phyloP scores from a whole-genome alignment of 2,888 invertebrate genomes.

The Pseudoips prasinana region DNA sequence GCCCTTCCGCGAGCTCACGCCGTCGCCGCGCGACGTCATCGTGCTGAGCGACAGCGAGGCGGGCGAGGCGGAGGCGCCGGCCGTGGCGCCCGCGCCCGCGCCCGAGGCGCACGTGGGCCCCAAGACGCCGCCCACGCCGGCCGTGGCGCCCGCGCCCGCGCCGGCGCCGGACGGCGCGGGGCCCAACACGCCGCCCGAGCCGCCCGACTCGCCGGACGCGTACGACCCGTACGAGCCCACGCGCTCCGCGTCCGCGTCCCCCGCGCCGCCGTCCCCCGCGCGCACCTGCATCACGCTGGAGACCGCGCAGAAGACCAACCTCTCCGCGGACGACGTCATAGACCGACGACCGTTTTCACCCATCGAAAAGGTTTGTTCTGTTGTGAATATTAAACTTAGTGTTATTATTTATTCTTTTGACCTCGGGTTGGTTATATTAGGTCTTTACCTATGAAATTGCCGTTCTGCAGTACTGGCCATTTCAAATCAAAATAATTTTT shows the following conservation, averaged over 20 bases:
- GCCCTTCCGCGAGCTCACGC: constrained; percentile 91
- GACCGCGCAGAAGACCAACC: constrained; percentile 73
- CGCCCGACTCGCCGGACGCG: constrained; percentile 86
- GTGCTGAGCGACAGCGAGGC: constrained; percentile 92
- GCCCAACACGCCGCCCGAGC: constrained; percentile 83
- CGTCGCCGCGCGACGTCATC: constrained; percentile 90
- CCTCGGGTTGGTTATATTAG: no score
- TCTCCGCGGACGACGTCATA: constrained; percentile 73
- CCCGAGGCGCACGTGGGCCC: constrained; percentile 79
- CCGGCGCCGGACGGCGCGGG: constrained; percentile 84
- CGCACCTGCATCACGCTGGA: constrained; percentile 64
- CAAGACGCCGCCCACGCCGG: constrained; percentile 82
- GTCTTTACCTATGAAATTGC: no score
- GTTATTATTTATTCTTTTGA: no score
- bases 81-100: constrained; percentile 43
- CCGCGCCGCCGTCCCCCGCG: constrained; percentile 43
- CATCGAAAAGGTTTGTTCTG: constrained; percentile 70
- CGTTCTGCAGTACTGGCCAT: no score
- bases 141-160: constrained; percentile 83
- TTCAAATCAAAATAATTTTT: no score
- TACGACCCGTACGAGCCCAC: constrained; percentile 97
- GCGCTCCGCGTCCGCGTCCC: constrained; percentile 87
- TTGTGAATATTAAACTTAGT: no score
- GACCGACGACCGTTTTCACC: constrained; percentile 78
- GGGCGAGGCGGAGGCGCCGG: constrained; percentile 64